Conservation (phyloP, 2,113 vertebrate species). For the Oncorhynchus gorbuscha region DNA sequence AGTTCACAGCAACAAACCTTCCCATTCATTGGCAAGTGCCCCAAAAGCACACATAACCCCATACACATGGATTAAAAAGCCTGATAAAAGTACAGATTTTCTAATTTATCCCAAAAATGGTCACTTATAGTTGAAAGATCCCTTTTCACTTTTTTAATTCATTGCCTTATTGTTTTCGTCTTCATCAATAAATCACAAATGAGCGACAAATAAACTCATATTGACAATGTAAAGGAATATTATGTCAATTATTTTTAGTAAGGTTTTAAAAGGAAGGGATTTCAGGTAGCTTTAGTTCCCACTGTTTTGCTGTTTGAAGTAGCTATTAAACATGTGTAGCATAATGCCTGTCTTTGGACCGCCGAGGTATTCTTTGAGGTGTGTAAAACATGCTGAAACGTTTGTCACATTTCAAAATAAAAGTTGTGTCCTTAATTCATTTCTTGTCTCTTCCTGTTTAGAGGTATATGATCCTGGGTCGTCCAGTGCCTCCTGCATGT, state of each 20-base stretch:
- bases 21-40: slow-evolving; percentile 56
- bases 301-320: slow-evolving; percentile 57
- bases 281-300: slow-evolving; percentile 44
- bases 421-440: slow-evolving; percentile 46
- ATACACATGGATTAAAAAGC: slow-evolving; percentile 57
- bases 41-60: slow-evolving; percentile 54
- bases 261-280: slow-evolving; percentile 57
- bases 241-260: slow-evolving; percentile 54
- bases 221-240: slow-evolving; percentile 57
- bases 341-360: slow-evolving; percentile 74
- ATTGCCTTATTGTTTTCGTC: slow-evolving; percentile 40
- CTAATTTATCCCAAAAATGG: slow-evolving; percentile 49
- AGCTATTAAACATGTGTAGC: slow-evolving; percentile 66
- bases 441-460: slow-evolving; percentile 55
- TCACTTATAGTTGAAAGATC: slow-evolving; percentile 54
- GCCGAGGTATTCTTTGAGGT: slow-evolving; percentile 72
- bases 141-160: slow-evolving; percentile 34
- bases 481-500: slow-evolving; percentile 47
- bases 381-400: slow-evolving; percentile 68
- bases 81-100: slow-evolving; percentile 68
- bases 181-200: slow-evolving; percentile 62
- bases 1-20: slow-evolving; percentile 52
- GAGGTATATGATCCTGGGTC: slow-evolving; percentile 73
- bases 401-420: slow-evolving; percentile 62
- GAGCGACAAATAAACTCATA: slow-evolving; percentile 60